Base-by-base conservation (phyloP, 35 echinoderm and acorn worm species). In the Stichopus chloronotus region DNA sequence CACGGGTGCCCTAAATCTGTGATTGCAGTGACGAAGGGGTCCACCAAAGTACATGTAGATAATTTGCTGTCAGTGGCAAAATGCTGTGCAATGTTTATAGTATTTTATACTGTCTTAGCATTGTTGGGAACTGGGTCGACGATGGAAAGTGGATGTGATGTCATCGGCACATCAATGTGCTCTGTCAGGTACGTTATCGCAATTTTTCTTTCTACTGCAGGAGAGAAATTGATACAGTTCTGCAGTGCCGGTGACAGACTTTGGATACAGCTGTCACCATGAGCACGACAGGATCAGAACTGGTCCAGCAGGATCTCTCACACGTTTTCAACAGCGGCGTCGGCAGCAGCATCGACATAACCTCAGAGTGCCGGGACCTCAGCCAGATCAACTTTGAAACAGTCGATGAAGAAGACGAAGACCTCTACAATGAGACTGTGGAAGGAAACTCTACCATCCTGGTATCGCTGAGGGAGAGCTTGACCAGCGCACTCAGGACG, bases 331-430 rank as follows among this genome's bases (percentile, higher is more conserved):
- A 21, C 69, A 74, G 69, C 17, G 19, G 69, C 17, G 19, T 74
- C 6, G 81, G 81, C 6, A 84, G 81, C 53, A 84, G 81, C 21
- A 84, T 84, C n/a, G 81, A 84, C n/a, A 84, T 84, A 13, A 84
- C 81, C 81, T 84, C 81, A 57, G 81, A 84, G 53, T 52, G 52
- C 53, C 19, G 54, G 6, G 55, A 85, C 58, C 13, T 85, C n/a
- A 57, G 57, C 11, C 57, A 23, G 82, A 57, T 58, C 57, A 5
- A 74, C 69, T 14, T 65, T 65, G 7, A 20, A 7, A 20, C 69
- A 20, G 19, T n/a, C 7, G 69, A 74, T 74, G 82, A 56, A 23
- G 82, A 85, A 22, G 82, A 85, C 20, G 82, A 85, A 23, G 82
- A 85, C 22, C 23, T 85, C 13, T 85, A 85, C 55, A 85, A 58